Base-by-base conservation (phyloP, 2,888 invertebrate genomes). In the Andrena chrysosceles region DNA sequence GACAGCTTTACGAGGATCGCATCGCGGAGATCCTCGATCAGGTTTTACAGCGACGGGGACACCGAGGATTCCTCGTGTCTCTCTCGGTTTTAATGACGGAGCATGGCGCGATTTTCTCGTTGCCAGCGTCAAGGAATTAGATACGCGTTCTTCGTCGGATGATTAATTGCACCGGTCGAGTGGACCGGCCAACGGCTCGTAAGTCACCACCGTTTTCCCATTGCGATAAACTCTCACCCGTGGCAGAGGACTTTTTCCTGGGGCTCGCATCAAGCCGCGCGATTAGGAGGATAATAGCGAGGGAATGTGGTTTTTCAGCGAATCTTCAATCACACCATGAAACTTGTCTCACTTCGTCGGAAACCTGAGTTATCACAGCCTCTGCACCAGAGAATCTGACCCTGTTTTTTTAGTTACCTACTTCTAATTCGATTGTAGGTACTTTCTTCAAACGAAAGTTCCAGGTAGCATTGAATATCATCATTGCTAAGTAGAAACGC, bases 141-240 rank as follows among this genome's bases (percentile, higher is more conserved):
- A 48, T 59, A 64, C 72, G 77, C 73, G 74, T 60, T 66, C 79
- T 52, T 31, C 52, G 31, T 0, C 7, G 49, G 56, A 83, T 74
- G 83, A 84, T 84, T 84, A 84, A 84, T 84, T n/a, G 75, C 82
- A 23, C 42, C 49, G 66, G 75, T 29, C 35, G 76, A n/a, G 16
- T 20, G 56, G 60, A 49, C 60, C 20, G 16, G 10, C 49, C 8
- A 10, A 26, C 20, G 33, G 49, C 62, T 77, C 77, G 67, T 68
- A 78, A 81, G 68, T 71, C 83, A 75, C 73, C 66, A 2, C 16
- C 8, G 74, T 74, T 77, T 67, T 78, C 52, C 54, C 35, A 35
- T 68, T 71, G 35, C 59, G 81, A 81, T 72, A 72, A 73, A 71
- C 64, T 54, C 66, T 54, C 26, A 20, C 67, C 70, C 20, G 7